Percentiles rank a stretch among this genome's conserved stretches.
These are phyloP conservation scores for Sapayoa aenigma DNA, from an alignment of 2,113 vertebrate genomes.

Conservation along the genomic window DNA sequence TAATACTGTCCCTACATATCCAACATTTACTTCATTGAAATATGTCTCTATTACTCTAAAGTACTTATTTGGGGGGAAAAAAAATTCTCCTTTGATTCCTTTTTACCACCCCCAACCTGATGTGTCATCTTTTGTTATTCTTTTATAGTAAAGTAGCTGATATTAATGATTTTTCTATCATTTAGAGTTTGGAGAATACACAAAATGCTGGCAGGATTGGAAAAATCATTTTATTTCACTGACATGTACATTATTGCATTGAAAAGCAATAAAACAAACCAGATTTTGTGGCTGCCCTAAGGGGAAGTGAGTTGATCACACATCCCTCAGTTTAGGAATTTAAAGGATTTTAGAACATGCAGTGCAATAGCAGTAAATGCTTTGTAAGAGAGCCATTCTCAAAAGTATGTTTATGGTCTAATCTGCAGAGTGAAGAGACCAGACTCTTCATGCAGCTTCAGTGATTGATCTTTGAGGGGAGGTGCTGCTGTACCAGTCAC, in stretches of 20 bases:
- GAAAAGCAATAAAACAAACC: slow-evolving; percentile 46
- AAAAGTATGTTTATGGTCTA: background rate
- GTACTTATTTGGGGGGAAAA: background rate
- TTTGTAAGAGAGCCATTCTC: background rate
- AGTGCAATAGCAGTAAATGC: background rate
- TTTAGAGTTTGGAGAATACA: background rate
- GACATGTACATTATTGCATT: background rate
- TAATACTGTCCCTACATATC: background rate
- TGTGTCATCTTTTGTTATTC: background rate
- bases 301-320: slow-evolving; percentile 9
- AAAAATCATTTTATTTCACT: slow-evolving; percentile 51
- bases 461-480: background rate
- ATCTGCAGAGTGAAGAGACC: background rate
- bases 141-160: background rate
- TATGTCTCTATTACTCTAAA: background rate
- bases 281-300: slow-evolving; percentile 7
- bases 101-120: background rate
- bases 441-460: background rate
- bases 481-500: background rate
- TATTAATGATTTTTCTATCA: slow-evolving; percentile 29
- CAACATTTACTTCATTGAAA: background rate
- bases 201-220: slow-evolving; percentile 21
- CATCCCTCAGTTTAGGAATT: background rate
- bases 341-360: background rate
- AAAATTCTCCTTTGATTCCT: background rate